Conservation (phyloP, 2,888 invertebrate genomes). For the Miltochrista miniata region DNA sequence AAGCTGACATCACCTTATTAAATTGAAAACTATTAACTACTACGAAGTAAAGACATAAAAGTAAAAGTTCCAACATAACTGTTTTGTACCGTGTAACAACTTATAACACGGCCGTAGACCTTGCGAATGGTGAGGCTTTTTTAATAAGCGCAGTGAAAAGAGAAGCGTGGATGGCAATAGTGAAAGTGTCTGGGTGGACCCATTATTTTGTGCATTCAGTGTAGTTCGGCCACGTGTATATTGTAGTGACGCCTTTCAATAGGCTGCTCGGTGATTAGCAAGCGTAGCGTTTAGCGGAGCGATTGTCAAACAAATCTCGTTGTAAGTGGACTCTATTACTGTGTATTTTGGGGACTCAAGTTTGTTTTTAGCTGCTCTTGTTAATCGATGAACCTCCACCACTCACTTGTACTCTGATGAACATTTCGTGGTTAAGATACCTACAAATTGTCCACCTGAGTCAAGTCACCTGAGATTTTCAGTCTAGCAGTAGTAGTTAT, state of each 20-base stretch:
- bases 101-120: conserved; percentile 36
- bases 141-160: conserved; percentile 33
- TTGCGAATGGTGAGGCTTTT: conserved; percentile 12
- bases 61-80: conserved; percentile 10
- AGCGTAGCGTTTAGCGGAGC: conserved; percentile 1
- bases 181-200: not conserved
- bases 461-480: too few relatives aligned
- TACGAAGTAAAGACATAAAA: not conserved
- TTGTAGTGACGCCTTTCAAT: not conserved
- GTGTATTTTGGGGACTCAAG: too few relatives aligned
- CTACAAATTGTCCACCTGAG: too few relatives aligned
- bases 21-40: not conserved
- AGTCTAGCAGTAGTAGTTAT: too few relatives aligned
- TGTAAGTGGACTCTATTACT: too few relatives aligned
- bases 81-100: conserved; percentile 14
- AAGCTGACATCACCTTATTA: too few relatives aligned
- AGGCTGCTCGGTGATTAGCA: not conserved
- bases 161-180: conserved; percentile 25
- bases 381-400: too few relatives aligned
- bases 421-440: too few relatives aligned
- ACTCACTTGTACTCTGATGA: too few relatives aligned
- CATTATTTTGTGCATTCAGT: not conserved
- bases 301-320: not conserved
- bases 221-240: not conserved
- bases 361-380: too few relatives aligned